Conservation (phyloP, 2,888 invertebrate species). For the Aphelenchoides bicaudatus region DNA sequence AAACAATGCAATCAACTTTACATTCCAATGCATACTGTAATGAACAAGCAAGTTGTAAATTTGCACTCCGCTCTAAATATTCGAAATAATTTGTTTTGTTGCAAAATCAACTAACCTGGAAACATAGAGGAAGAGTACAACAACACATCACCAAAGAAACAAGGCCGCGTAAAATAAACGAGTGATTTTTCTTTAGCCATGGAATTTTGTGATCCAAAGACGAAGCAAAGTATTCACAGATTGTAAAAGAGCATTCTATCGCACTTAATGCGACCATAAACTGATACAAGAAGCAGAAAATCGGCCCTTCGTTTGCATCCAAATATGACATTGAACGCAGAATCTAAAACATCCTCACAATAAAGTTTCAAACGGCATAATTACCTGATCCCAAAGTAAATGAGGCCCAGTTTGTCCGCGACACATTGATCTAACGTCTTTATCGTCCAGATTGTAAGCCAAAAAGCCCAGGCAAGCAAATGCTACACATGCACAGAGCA, state of each 20-base stretch:
- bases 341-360: conserved; percentile 19
- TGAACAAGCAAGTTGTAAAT: conserved; percentile 25
- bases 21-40: conserved; percentile 24
- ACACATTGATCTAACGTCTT: conserved; percentile 23
- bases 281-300: conserved; percentile 25
- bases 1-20: conserved; percentile 21
- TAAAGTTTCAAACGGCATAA: conserved; percentile 1
- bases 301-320: conserved; percentile 12
- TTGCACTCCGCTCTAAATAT: conserved; percentile 25
- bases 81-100: not conserved
- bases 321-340: conserved; percentile 23
- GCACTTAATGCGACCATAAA: conserved; percentile 24
- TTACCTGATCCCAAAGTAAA: conserved; percentile 28
- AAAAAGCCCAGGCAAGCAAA: conserved; percentile 26
- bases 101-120: conserved; percentile 18
- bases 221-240: conserved; percentile 22
- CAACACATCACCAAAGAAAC: conserved; percentile 22
- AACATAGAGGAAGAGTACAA: conserved; percentile 22
- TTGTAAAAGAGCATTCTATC: conserved; percentile 22
- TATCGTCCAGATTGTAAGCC: conserved; percentile 16
- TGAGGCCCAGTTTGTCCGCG: conserved; percentile 24
- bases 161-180: conserved; percentile 14
- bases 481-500: conserved; percentile 16
- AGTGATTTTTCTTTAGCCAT: conserved; percentile 13
- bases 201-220: conserved; percentile 20